phyloP scores from a whole-genome alignment of 2,797 vertebrate genomes.

The Microhierax caerulescens region DNA sequence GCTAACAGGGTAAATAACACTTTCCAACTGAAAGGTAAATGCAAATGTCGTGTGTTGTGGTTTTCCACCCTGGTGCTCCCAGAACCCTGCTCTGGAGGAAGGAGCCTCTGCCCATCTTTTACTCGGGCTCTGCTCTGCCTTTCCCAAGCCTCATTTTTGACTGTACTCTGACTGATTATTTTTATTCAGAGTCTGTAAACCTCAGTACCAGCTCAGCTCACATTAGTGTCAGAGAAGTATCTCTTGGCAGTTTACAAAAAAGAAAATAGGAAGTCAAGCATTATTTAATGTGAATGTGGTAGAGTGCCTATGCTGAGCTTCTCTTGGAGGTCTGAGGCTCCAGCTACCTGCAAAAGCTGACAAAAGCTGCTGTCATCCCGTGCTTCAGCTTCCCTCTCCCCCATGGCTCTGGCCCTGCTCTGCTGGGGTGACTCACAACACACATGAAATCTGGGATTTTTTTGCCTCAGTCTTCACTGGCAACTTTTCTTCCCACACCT shows the following conservation, averaged over 20 bases:
- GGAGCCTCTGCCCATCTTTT: neutral
- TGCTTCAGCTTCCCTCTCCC: neutral
- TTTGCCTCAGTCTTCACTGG: neutral
- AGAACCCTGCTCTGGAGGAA: neutral
- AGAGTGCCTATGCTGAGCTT: neutral
- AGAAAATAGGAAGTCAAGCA: neutral
- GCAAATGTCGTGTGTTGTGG: neutral
- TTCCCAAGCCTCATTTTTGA: neutral
- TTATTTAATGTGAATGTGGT: neutral
- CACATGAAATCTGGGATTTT: neutral
- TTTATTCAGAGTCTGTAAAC: neutral
- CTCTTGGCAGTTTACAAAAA: neutral
- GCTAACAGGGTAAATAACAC: neutral
- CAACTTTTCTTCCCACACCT: neutral
- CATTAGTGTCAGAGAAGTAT: conserved; percentile 8
- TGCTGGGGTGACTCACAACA: neutral
- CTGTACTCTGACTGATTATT: neutral
- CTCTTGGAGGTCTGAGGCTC: neutral
- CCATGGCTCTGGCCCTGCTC: neutral
- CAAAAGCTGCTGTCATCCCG: neutral
- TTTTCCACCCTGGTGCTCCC: neutral
- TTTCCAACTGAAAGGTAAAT: neutral
- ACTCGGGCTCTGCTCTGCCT: neutral
- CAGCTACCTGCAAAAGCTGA: neutral
- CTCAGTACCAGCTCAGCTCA: neutral